Evolutionary conservation across 2,113 vertebrate species (phyloP).

Genomic region (Pangasianodon hypophthalmus): DNA sequence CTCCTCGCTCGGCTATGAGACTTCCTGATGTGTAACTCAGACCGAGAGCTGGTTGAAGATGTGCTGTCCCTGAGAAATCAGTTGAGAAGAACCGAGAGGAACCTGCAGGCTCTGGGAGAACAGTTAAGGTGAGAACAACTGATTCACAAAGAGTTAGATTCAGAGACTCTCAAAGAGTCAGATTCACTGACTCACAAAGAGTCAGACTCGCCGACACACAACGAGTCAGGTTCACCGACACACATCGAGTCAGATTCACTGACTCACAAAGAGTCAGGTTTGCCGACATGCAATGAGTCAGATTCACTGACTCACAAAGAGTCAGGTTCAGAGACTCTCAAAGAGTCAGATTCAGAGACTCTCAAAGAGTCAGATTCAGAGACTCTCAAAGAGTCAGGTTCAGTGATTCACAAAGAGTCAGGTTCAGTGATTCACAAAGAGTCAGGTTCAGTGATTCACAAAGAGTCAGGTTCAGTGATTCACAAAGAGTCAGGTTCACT

Average conservation of each 20-base stretch:
- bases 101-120: conserved; percentile 69
- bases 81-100: conserved; percentile 74
- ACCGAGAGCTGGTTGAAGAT: conserved; percentile 68
- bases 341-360: too few relatives aligned
- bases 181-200: not conserved
- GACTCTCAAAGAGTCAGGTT: too few relatives aligned
- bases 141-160: not conserved
- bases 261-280: too few relatives aligned
- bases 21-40: conserved; percentile 61
- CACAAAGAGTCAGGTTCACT: not conserved
- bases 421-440: not conserved
- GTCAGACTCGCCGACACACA: not conserved
- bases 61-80: conserved; percentile 72
- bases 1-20: not conserved
- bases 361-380: too few relatives aligned
- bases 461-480: not conserved
- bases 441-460: too few relatives aligned
- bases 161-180: not conserved
- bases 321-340: too few relatives aligned
- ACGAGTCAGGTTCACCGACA: too few relatives aligned
- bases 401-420: not conserved
- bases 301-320: too few relatives aligned
- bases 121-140: conserved; percentile 65
- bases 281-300: too few relatives aligned
- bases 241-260: too few relatives aligned